These are phyloP conservation scores for Autographa gamma DNA, from an alignment of 2,888 invertebrate species.

Conservation along the genomic window DNA sequence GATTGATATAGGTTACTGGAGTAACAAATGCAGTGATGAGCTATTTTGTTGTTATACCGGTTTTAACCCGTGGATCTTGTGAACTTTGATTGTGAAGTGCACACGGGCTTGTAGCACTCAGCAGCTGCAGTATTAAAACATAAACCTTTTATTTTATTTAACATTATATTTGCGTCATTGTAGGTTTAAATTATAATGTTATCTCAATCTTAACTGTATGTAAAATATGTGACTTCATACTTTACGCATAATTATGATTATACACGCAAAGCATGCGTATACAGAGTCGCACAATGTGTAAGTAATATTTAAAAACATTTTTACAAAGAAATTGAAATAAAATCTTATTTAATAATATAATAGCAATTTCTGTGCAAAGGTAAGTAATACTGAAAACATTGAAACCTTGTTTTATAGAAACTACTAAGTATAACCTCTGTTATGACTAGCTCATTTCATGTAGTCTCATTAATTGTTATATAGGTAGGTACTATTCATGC, in stretches of 20 bases:
- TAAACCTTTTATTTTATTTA: neutral
- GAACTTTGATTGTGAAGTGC: slow-evolving; percentile 42
- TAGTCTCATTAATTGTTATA: neutral
- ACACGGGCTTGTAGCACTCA: neutral
- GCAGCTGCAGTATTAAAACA: neutral
- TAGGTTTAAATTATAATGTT: neutral
- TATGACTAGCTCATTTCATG: neutral
- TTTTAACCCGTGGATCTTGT: slow-evolving; percentile 34
- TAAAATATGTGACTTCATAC: neutral
- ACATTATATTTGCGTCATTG: neutral
- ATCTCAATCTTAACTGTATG: neutral
- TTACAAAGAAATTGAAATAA: slow-evolving; percentile 15
- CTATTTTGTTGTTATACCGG: slow-evolving; percentile 50
- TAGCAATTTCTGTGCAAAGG: slow-evolving; percentile 6
- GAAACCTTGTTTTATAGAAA: slow-evolving; percentile 11
- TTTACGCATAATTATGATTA: neutral
- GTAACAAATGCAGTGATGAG: slow-evolving; percentile 50
- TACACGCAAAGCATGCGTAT: neutral
- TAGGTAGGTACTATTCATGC: neutral
- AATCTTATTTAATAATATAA: slow-evolving; percentile 12
- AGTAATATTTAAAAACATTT: slow-evolving; percentile 15
- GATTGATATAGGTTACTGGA: slow-evolving; percentile 66
- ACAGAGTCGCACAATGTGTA: slow-evolving; percentile 1
- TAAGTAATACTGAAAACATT: neutral
- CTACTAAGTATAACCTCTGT: slow-evolving; percentile 10